Evolutionary conservation across 2,113 vertebrate genomes (phyloP).

Genomic region (Podilymbus podiceps): DNA sequence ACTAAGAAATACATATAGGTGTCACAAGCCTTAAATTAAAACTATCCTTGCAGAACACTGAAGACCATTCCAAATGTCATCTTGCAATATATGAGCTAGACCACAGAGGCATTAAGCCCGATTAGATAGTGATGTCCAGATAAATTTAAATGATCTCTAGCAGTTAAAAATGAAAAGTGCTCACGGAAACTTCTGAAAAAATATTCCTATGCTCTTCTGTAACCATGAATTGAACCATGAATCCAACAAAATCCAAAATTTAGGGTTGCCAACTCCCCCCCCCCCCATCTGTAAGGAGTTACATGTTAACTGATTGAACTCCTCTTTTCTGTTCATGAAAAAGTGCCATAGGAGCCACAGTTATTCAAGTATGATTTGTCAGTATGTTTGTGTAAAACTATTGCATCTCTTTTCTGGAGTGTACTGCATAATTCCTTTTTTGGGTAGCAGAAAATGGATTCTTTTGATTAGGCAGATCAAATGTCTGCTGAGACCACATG

Average conservation of each 20-base stretch:
- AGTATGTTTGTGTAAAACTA: background rate
- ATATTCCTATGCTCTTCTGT: background rate
- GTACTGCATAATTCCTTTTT: slow-evolving; percentile 12
- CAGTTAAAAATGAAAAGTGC: background rate
- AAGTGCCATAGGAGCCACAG: background rate
- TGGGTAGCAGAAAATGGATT: background rate
- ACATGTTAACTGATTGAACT: background rate
- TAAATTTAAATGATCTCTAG: background rate
- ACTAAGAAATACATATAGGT: background rate
- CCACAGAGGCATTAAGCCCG: background rate
- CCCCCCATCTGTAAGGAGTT: background rate
- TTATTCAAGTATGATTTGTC: background rate
- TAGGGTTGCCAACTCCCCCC: background rate
- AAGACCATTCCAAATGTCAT: background rate
- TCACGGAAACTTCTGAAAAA: background rate
- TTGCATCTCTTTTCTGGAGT: background rate
- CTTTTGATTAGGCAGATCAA: slow-evolving; percentile 41
- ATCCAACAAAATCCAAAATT: background rate
- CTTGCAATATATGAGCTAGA: background rate
- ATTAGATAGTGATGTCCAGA: background rate
- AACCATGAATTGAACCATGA: background rate
- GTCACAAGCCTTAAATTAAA: background rate
- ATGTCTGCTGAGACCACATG: slow-evolving; percentile 16
- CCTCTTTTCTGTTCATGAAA: background rate
- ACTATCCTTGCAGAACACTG: background rate